Evolutionary conservation across 2,888 invertebrate genomes (phyloP), one percentile per base, ranked within the genome.

Genomic region (Synanthedon formicaeformis): DNA sequence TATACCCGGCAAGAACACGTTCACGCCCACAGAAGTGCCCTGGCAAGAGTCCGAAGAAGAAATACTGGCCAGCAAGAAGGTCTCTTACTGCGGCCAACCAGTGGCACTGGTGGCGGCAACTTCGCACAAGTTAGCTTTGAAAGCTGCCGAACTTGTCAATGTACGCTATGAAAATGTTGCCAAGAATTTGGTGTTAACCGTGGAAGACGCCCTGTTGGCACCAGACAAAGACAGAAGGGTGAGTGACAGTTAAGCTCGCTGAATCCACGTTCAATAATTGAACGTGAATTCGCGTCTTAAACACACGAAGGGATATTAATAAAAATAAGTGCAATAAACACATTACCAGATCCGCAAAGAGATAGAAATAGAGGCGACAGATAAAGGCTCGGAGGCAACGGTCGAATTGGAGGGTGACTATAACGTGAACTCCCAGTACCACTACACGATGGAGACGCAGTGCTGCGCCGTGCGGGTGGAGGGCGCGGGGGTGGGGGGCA

Each of bases 401-500:
- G 80, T 90, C 50, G 84, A 84, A 0, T 73, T 92, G 8, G 88
- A 85, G 53, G 94, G 94, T 0, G 79, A 66, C 3, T 89, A 88
- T 55, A 67, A 80, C 10, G 68, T 89, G 13, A 91, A 90, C 0
- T 73, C 88, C 0, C 95, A 95, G 67, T 94, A 93, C 70, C 94
- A 95, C 74, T 94, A 90, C 62, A 90, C 91, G 0, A 93, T 95
- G 93, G 95, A 95, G 73, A 90, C 92, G 0, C 93, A 93, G 60
- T 86, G 88, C 40, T 91, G 92, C 52, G 56, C 61, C 4, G 78
- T 71, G 1, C 41, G 59, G 0, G 69, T 71, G 34, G 71, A 71
- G 0, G 65, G 71, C 0, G 59, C 65, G 1, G 65, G 62, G 0
- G n/a, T 11, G 4, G 12, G 4, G 6, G 14, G 73, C 84, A 6